Evolutionary conservation across 2,797 vertebrate genomes (phyloP), one percentile per base, ranked within the genome.

Genomic region (Myiothlypis chrysogaster): DNA sequence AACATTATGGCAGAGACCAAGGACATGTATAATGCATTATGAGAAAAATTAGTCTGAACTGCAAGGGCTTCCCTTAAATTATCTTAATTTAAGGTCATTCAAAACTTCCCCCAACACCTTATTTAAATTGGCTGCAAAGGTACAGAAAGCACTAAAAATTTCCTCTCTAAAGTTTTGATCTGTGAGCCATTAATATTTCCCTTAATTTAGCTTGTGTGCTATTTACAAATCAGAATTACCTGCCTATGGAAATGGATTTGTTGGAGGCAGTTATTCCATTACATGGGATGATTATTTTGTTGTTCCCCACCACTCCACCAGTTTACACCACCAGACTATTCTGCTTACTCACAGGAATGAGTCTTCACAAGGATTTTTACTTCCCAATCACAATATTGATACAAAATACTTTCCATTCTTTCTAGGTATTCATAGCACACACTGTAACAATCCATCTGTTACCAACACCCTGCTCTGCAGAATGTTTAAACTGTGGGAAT

Each of bases 31-130:
- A 37, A 59, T 76, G 34, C 59, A 23, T 35, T 85, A 65, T 32
- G 55, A 81, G 76, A 64, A 83, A 70, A 19, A 87, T 83, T 24
- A 87, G 77, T 55, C 47, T 53, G 92, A 96, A 90, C 91, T 96
- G 39, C 72, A 87, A 95, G 88, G 46, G 35, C 55, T 90, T 96
- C 46, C 35, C 73, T 91, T 68, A 50, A 60, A 69, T 37, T 64
- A 4, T 44, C 87, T 76, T 72, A 96, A 91, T 93, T 96, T 95
- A 94, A 83, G 49, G 59, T 53, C 63, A 83, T 94, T 91, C 72
- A 93, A 79, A 92, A 78, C 61, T 82, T 96, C 32, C 52, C 87
- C 69, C 64, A 95, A 70, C 32, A 73, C 65, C 18, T 64, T 75
- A 86, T 94, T 87, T 64, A 68, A 72, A 83, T 37, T 6, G 34